phyloP scores from a whole-genome alignment of 2,888 invertebrate genomes.

The Odontocolon sp. region DNA sequence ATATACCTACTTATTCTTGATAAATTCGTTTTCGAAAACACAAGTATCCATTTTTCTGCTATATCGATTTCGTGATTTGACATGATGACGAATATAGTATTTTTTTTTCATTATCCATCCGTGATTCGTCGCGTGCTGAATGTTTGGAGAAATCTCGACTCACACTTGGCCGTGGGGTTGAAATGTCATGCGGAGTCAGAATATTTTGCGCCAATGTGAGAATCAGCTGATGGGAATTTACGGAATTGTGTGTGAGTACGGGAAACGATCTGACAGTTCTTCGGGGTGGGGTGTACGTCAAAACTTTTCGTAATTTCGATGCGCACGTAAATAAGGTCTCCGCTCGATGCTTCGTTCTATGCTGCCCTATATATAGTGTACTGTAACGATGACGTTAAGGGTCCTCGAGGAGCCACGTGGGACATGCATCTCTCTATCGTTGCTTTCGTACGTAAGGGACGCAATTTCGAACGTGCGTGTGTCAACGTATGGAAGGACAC shows the following conservation, averaged over 20 bases:
- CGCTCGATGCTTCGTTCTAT: neutral
- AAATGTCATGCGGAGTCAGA: neutral
- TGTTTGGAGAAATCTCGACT: slow-evolving; percentile 37
- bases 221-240: slow-evolving; percentile 20
- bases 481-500: slow-evolving; percentile 6
- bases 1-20: too few species aligned
- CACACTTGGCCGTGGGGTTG: neutral
- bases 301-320: slow-evolving; percentile 57
- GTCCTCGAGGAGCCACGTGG: slow-evolving; percentile 75
- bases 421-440: slow-evolving; percentile 65
- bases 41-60: neutral
- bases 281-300: neutral
- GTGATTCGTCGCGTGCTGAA: slow-evolving; percentile 50
- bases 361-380: slow-evolving; percentile 50
- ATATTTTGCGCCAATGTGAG: slow-evolving; percentile 18
- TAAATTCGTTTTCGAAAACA: slow-evolving; percentile 10
- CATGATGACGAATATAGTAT: slow-evolving; percentile 21
- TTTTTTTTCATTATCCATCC: slow-evolving; percentile 54
- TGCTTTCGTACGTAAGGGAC: slow-evolving; percentile 42
- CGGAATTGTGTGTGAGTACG: neutral
- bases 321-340: slow-evolving; percentile 34
- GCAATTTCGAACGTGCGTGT: slow-evolving; percentile 11
- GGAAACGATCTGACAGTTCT: neutral
- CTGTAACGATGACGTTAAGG: slow-evolving; percentile 73
- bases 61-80: slow-evolving; percentile 22